phyloP scores from a whole-genome alignment of 64 coral and sea anemone genomes.

The Montipora cactus region DNA sequence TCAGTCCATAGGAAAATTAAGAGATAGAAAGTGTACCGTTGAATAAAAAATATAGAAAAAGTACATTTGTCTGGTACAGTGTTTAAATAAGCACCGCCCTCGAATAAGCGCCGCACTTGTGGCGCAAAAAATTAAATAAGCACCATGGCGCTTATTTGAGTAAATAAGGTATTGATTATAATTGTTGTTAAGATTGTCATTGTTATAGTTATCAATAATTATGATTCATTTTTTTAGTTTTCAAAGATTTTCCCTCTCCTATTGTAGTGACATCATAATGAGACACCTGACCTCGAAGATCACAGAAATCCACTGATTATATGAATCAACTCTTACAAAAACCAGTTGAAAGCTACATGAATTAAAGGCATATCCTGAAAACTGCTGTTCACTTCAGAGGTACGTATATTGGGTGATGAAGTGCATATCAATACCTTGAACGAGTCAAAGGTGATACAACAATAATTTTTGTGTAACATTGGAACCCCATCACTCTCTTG shows the following conservation, averaged over 20 bases:
- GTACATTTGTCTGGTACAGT: no score
- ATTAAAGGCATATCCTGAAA: conserved; percentile 97
- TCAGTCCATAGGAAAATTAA: no score
- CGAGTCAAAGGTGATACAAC: conserved; percentile 88
- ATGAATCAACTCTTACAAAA: conserved; percentile 99
- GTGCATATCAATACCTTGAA: conserved; percentile 98
- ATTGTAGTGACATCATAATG: conserved; percentile 85
- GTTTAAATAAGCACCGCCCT: no score
- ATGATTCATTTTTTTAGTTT: no score
- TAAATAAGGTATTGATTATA: no score
- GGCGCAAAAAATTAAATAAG: no score
- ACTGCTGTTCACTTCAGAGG: conserved; percentile 92
- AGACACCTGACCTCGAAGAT: conserved; percentile 76
- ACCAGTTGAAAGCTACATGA: conserved; percentile 81
- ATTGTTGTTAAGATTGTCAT: no score
- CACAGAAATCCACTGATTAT: conserved; percentile 97
- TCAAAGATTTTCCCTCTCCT: not conserved
- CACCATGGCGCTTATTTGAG: no score
- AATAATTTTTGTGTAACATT: not conserved
- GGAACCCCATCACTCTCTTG: not conserved
- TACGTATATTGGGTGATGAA: conserved; percentile 83
- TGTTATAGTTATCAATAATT: no score
- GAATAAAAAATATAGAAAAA: no score
- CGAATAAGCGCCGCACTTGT: no score
- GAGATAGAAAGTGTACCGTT: no score